Evolutionary conservation across 2,888 invertebrate species (phyloP).

Genomic region (Torymus tubicola): DNA sequence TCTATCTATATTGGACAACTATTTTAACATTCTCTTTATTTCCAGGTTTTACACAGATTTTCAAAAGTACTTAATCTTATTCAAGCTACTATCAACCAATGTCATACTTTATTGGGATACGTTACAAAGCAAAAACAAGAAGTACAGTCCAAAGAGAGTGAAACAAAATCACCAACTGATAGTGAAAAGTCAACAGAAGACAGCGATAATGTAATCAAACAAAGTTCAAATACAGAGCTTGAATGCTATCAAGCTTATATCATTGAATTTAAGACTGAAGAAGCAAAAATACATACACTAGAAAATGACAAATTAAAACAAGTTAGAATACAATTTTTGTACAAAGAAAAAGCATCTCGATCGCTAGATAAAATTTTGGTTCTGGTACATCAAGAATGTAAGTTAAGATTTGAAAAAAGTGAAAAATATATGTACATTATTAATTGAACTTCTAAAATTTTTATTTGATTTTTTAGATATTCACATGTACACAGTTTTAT

Average conservation of each 20-base stretch:
- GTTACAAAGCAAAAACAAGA: conserved; percentile 79
- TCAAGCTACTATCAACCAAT: conserved; percentile 87
- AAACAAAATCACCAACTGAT: not conserved
- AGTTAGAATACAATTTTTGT: conserved; percentile 88
- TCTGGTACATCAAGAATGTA: conserved; percentile 88
- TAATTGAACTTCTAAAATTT: conserved; percentile 16
- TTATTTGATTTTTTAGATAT: conserved; percentile 64
- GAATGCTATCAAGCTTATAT: conserved; percentile 82
- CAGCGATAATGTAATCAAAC: conserved; percentile 31
- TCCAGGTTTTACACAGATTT: conserved; percentile 81
- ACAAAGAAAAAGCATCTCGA: conserved; percentile 77
- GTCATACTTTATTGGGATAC: conserved; percentile 83
- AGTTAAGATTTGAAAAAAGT: conserved; percentile 68
- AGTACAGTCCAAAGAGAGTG: conserved; percentile 35
- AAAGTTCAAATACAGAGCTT: conserved; percentile 60
- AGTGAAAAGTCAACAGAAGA: conserved; percentile 43
- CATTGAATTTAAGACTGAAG: conserved; percentile 79
- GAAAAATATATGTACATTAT: conserved; percentile 2
- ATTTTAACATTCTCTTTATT: conserved; percentile 50
- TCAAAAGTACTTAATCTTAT: conserved; percentile 82
- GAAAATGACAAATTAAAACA: conserved; percentile 83
- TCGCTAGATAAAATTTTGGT: conserved; percentile 83
- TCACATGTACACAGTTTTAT: conserved; percentile 67
- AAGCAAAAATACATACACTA: conserved; percentile 74
- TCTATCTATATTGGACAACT: conserved; percentile 13